A percentile compares a stretch with the other conserved stretches of the same genome.
These are phyloP conservation scores for Threskiornis aethiopicus DNA, from an alignment of 2,797 vertebrate genomes.

Conservation along the genomic window DNA sequence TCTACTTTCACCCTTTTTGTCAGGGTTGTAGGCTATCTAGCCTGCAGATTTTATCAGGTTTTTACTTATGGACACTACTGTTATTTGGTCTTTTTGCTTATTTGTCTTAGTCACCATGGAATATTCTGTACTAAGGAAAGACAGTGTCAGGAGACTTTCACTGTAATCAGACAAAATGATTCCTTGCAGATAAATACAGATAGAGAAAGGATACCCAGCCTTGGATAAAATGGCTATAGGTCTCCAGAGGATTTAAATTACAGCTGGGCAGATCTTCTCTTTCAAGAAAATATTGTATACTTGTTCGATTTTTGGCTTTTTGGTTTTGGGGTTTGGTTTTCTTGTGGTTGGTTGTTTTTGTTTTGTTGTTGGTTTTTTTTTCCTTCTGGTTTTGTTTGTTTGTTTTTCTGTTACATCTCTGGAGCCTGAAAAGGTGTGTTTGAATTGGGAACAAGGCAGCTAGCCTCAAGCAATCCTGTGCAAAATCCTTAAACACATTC, in stretches of 20 bases:
- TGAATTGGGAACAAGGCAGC: background rate
- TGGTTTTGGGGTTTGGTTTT: too few species aligned
- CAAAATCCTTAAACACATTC: background rate
- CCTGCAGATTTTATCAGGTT: background rate
- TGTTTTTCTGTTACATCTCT: background rate
- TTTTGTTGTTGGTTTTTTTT: background rate
- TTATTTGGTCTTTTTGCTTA: background rate
- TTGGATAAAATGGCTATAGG: background rate
- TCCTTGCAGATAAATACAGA: background rate
- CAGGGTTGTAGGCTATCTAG: background rate
- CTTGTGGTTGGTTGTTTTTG: background rate
- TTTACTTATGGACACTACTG: background rate
- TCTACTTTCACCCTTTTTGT: background rate
- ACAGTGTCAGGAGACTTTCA: background rate
- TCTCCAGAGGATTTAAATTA: background rate
- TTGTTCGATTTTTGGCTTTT: background rate
- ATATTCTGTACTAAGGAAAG: background rate
- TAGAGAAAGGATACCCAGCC: background rate
- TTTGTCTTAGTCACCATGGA: background rate
- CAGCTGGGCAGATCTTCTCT: background rate
- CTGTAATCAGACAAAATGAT: background rate
- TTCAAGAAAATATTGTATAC: background rate
- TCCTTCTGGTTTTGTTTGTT: rapidly evolving
- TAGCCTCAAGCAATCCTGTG: background rate
- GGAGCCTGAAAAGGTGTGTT: background rate